These are phyloP conservation scores for Phortica okadai DNA, from an alignment of 2,888 invertebrate species.

Conservation along the genomic window DNA sequence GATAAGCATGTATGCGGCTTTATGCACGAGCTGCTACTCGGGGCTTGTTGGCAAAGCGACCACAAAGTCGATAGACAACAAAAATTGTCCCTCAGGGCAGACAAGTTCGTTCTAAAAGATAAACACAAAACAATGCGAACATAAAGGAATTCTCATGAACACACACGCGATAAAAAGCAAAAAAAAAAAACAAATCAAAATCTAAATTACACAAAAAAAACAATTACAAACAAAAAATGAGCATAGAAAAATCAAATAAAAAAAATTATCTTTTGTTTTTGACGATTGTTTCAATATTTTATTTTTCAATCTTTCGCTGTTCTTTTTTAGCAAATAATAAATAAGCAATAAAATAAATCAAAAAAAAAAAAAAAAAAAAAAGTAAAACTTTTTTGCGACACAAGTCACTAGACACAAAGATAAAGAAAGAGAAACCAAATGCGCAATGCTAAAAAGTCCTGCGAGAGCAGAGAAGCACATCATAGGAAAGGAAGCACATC, in stretches of 20 bases:
- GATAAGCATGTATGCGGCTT: not conserved
- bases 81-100: too few species aligned
- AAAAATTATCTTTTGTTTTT: too few species aligned
- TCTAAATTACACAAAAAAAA: conserved; percentile 6
- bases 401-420: not conserved
- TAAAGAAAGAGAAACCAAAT: not conserved
- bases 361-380: conserved; percentile 2
- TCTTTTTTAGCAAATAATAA: too few species aligned
- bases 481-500: not conserved
- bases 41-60: not conserved
- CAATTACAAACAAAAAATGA: not conserved
- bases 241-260: too few species aligned
- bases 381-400: not conserved
- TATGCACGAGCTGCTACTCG: not conserved
- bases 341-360: not conserved
- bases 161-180: not conserved
- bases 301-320: too few species aligned
- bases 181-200: not conserved
- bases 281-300: too few species aligned
- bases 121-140: too few species aligned
- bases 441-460: not conserved
- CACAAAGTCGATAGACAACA: not conserved
- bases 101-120: too few species aligned
- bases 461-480: not conserved
- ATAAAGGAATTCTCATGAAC: too few species aligned